Evolutionary conservation across 2,113 vertebrate genomes (phyloP), one percentile per base, ranked within the genome.

Genomic region (Barnardius zonarius): DNA sequence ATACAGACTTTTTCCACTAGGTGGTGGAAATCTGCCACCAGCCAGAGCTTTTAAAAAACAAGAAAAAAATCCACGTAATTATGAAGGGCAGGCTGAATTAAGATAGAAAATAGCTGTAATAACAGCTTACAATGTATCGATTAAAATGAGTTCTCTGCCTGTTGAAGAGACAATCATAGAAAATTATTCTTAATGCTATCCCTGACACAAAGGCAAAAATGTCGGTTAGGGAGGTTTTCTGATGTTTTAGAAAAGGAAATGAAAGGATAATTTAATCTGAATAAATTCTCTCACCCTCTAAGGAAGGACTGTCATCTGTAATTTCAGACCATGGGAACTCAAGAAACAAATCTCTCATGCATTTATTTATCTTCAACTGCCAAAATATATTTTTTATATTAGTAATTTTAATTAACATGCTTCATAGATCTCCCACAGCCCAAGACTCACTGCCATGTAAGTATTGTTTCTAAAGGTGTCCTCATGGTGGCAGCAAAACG

Each of bases 1-100:
- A 35, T 96, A 33, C 57, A 88, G 68, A 63, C 11, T 86, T 96
- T 92, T 95, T 88, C 97, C 98, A 98, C 98, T 98, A 98, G 98
- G 96, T 98, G 98, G 98, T 97, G 95, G 97, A 96, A 97, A 97
- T 97, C 96, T 95, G 96, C 97, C 97, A 62, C 93, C 49, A 72
- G 91, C 90, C 88, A 28, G 72, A 96, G 75, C 43, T 96, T 86
- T 91, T 48, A 52, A 67, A 93, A 87, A 92, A 55, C 22, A 74
- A 49, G 89, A 78, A 95, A 89, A 89, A 95, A 92, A 24, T 4
- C 31, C 75, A 84, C 73, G 57, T 96, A 96, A 97, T 96, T 96
- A 94, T 93, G 92, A 97, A 96, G 75, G 95, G 77, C 93, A 97
- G 93, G 70, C 72, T 92, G 86, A 97, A 96, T 97, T 95, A 95